Conservation (phyloP, 2,888 invertebrate species). For the Eretmocerus hayati region DNA sequence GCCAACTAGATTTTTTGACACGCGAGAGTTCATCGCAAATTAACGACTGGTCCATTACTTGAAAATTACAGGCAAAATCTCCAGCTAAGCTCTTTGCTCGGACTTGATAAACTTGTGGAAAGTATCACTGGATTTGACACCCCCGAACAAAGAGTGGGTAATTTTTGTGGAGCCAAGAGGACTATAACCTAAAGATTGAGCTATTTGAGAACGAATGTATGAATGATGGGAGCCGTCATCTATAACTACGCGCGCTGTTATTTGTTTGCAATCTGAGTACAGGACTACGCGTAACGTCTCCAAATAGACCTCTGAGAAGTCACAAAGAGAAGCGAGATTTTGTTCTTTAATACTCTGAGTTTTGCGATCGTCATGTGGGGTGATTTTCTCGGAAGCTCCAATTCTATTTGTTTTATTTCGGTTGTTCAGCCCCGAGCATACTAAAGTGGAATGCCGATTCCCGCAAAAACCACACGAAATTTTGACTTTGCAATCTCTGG, state of each 20-base stretch:
- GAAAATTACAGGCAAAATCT: neutral
- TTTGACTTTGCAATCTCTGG: neutral
- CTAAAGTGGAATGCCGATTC: neutral
- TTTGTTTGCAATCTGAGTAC: slow-evolving; percentile 2
- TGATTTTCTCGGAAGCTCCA: too few relatives aligned
- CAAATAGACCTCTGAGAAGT: slow-evolving; percentile 1
- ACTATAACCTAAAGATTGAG: neutral
- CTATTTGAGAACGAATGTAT: slow-evolving; percentile 20
- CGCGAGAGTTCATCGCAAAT: neutral
- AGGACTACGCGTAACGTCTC: slow-evolving; percentile 6
- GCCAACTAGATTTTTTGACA: neutral
- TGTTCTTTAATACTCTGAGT: too few relatives aligned
- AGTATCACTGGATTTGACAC: neutral
- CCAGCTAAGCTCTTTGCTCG: neutral
- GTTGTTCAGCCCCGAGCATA: neutral
- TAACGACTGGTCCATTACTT: neutral
- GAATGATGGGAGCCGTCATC: slow-evolving; percentile 25
- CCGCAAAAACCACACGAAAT: neutral
- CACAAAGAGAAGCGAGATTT: neutral
- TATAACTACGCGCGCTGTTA: slow-evolving; percentile 16
- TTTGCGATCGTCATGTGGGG: too few relatives aligned
- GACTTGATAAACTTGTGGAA: neutral
- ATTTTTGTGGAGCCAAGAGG: neutral
- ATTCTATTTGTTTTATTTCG: too few relatives aligned
- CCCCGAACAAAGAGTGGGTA: neutral